phyloP scores from a whole-genome alignment of 2,888 invertebrate species.

The Eristalinus sepulchralis region DNA sequence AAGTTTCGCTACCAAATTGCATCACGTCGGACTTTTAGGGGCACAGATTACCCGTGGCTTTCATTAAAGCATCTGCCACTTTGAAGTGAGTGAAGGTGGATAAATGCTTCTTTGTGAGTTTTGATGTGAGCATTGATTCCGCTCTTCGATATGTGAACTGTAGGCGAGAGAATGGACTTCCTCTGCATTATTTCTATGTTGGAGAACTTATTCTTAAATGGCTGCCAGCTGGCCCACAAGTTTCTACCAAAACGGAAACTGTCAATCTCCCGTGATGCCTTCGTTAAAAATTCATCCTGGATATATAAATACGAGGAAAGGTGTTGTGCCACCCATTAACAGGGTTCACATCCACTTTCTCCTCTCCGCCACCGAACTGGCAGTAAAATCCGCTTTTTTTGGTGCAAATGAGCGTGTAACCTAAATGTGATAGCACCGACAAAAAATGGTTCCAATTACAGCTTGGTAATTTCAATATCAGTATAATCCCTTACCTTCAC shows the following conservation, averaged over 20 bases:
- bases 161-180: no score
- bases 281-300: no score
- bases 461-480: constrained; percentile 20
- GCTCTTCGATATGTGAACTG: constrained; percentile 13
- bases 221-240: no score
- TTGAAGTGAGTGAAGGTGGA: not conserved
- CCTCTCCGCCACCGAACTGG: not conserved
- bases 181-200: no score
- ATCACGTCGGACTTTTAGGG: not conserved
- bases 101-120: not conserved
- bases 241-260: no score
- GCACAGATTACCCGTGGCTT: not conserved
- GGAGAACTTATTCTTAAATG: no score
- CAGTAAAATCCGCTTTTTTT: constrained; percentile 31
- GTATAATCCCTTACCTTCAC: not conserved
- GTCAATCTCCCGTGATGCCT: no score
- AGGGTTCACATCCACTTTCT: constrained; percentile 20
- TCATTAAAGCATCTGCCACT: not conserved
- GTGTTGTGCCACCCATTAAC: no score
- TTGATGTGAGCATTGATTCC: not conserved
- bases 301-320: no score
- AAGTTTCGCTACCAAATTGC: not conserved
- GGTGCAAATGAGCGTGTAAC: constrained; percentile 53
- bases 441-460: constrained; percentile 40
- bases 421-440: constrained; percentile 35